phyloP scores from a whole-genome alignment of 2,888 invertebrate genomes.

The Eilema depressum region DNA sequence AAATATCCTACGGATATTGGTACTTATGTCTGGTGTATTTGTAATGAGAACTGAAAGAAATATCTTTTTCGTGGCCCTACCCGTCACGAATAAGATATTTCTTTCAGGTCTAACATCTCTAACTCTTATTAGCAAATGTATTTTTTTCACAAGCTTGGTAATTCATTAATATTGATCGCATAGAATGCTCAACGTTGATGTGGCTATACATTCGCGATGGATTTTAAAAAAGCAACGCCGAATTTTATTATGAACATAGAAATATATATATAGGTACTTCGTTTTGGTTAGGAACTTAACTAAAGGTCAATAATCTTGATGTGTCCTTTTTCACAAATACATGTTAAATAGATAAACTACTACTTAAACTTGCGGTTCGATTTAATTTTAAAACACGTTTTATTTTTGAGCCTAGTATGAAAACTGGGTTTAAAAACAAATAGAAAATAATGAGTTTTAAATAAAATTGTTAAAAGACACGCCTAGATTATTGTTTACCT shows the following conservation, averaged over 20 bases:
- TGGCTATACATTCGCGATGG: background rate
- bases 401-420: no score
- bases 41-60: slow-evolving; percentile 3
- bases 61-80: background rate
- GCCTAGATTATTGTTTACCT: no score
- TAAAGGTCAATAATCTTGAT: no score
- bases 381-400: no score
- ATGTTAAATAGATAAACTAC: no score
- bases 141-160: background rate
- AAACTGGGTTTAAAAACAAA: no score
- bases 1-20: slow-evolving; percentile 1
- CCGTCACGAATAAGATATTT: background rate
- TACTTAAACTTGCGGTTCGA: no score
- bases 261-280: no score
- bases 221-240: background rate
- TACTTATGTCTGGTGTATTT: background rate
- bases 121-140: slow-evolving; percentile 1
- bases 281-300: no score
- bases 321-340: no score
- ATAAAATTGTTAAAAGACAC: no score
- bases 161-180: slow-evolving; percentile 4
- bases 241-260: background rate
- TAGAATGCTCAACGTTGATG: background rate
- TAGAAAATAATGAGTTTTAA: no score
- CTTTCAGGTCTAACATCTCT: background rate